Evolutionary conservation across 2,888 invertebrate species (phyloP), one percentile per base, ranked within the genome.

Genomic region (Serrognathus titanus): DNA sequence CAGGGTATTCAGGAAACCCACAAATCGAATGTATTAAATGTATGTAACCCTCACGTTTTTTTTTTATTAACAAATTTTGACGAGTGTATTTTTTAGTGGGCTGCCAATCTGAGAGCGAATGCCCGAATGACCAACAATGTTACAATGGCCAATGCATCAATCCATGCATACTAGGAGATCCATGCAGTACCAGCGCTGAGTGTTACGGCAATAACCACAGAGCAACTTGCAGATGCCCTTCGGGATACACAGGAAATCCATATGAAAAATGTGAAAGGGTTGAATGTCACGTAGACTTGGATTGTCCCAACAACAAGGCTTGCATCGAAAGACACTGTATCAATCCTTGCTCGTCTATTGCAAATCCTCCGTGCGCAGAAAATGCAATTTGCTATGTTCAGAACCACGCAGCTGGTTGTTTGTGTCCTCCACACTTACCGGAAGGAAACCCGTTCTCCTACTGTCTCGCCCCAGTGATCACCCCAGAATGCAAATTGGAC

Each of bases 1-100:
- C 87, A 38, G 92, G 92, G 49, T 93, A 85, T 75, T 90, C 91
- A 40, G 94, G 94, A 70, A 92, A 92, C 76, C 91, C 93, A 13
- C 91, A 90, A 77, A 81, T 82, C 53, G 90, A 90, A 49, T 94
- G 94, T 71, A 80, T 83, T 24, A 89, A 90, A 81, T 82, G 87
- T 87, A 80, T 77, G 75, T 67, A 50, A 39, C 13, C 37, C 8
- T 46, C 48, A 36, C 11, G 8, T 47, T 2, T 16, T 12, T 35
- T n/a, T 16, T 12, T 3, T n/a, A 47, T 47, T 1, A 36, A 47
- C 38, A 46, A 48, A 20, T 61, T 50, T 31, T 31, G 1, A 31
- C 24, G 24, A 31, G 24, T 31, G 47, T 62, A 63, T 54, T 61
- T 58, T 81, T 51, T 75, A 89, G 89, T 91, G 70, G 91, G 90